Evolutionary conservation across 2,113 vertebrate species (phyloP).

Genomic region (Pholis gunnellus): DNA sequence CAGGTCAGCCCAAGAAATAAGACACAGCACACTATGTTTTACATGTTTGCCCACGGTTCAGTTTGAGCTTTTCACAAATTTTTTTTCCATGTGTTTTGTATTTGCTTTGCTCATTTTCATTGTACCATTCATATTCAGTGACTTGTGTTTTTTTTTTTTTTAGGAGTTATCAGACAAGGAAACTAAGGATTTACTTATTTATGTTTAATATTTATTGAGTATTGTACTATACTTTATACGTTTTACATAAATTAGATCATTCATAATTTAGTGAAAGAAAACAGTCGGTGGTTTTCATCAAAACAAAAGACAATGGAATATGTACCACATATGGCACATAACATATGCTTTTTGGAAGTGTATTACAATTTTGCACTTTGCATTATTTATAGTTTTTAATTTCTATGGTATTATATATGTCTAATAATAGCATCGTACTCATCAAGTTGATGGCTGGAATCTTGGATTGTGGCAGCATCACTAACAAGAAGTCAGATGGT

Average conservation of each 20-base stretch:
- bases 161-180: neutral
- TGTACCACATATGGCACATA: neutral
- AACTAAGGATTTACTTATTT: neutral
- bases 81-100: constrained; percentile 56
- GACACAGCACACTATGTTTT: constrained; percentile 19
- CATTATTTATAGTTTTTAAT: neutral
- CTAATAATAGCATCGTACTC: neutral
- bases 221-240: neutral
- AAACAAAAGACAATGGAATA: neutral
- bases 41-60: constrained; percentile 42
- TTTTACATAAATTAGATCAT: neutral
- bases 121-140: constrained; percentile 48
- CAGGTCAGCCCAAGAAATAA: constrained; percentile 9
- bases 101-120: constrained; percentile 77
- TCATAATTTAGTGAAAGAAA: neutral
- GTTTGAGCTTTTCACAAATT: constrained; percentile 47
- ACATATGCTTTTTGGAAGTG: neutral
- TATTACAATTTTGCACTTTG: neutral
- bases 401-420: neutral
- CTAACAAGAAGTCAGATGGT: neutral
- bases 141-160: constrained; percentile 41
- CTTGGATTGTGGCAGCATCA: neutral
- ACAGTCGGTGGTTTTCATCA: neutral
- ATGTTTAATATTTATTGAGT: neutral
- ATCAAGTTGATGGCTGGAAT: neutral